These are phyloP conservation scores for Drosophila atripex DNA, from an alignment of 2,888 invertebrate species.

Conservation along the genomic window DNA sequence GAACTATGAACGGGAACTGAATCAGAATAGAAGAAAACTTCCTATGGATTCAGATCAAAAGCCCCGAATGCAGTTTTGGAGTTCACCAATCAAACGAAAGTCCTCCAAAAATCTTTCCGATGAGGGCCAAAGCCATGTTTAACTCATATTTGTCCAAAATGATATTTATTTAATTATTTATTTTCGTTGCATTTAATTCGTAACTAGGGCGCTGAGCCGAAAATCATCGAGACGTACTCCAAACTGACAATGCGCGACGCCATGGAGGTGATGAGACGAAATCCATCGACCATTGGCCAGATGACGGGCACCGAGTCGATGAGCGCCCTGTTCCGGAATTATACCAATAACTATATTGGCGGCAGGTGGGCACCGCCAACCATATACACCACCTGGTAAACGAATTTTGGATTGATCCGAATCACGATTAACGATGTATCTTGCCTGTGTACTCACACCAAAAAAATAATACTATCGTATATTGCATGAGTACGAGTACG, in stretches of 20 bases:
- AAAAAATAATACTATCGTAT: constrained; percentile 21
- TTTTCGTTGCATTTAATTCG: background rate
- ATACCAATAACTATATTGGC: constrained; percentile 92
- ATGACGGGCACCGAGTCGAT: constrained; percentile 95
- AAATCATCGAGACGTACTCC: constrained; percentile 96
- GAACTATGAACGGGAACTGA: constrained; percentile 38
- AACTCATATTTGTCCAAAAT: background rate
- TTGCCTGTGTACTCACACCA: constrained; percentile 47
- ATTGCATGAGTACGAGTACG: constrained; percentile 39
- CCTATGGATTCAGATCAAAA: constrained; percentile 5
- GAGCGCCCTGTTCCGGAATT: constrained; percentile 95
- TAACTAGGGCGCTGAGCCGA: constrained; percentile 91
- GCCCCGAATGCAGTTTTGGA: background rate
- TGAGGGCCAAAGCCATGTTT: background rate
- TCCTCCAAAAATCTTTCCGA: background rate
- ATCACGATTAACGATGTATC: constrained; percentile 35
- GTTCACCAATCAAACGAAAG: background rate
- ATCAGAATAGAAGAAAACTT: background rate
- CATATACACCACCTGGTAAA: constrained; percentile 85
- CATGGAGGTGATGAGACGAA: constrained; percentile 94
- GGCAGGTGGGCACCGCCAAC: constrained; percentile 89
- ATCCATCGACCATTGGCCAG: constrained; percentile 93
- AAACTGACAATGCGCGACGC: constrained; percentile 97
- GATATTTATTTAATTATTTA: background rate
- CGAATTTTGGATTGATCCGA: constrained; percentile 83